Evolutionary conservation across 2,797 vertebrate genomes (phyloP).

Genomic region (Pseudochirops corinnae): DNA sequence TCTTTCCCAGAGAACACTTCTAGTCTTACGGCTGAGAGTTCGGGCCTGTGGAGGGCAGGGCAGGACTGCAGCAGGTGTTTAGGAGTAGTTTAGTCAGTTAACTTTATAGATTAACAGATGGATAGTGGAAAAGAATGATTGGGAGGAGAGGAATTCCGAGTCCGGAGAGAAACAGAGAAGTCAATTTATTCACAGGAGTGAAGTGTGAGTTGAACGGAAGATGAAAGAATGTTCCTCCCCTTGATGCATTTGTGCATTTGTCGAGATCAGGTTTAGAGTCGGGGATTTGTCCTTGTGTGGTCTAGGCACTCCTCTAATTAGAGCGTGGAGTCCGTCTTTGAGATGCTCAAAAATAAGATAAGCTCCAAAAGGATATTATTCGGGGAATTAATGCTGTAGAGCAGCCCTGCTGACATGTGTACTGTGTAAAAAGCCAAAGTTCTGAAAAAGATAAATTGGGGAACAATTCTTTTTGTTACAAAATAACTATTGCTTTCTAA

Average conservation of each 20-base stretch:
- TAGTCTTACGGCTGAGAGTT: too few species aligned
- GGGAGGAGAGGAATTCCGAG: background rate
- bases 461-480: conserved; percentile 5
- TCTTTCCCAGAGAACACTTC: background rate
- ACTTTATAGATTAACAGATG: background rate
- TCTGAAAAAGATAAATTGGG: conserved; percentile 28
- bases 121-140: background rate
- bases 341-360: background rate
- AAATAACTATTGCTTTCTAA: conserved; percentile 31
- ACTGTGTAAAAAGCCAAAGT: background rate
- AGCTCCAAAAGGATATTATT: background rate
- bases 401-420: background rate
- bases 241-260: background rate
- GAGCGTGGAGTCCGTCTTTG: background rate
- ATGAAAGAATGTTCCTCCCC: background rate
- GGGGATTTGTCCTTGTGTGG: background rate
- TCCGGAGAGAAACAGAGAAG: background rate
- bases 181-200: background rate
- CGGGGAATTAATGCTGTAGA: background rate
- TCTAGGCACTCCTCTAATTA: background rate
- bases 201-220: background rate
- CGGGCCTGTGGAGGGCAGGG: background rate
- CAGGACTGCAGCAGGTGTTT: background rate
- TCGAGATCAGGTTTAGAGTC: background rate
- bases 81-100: background rate